Percentiles rank a stretch among this genome's conserved stretches.
These are phyloP conservation scores for Hymenopus coronatus DNA, from an alignment of 2,888 invertebrate species.

Conservation along the genomic window DNA sequence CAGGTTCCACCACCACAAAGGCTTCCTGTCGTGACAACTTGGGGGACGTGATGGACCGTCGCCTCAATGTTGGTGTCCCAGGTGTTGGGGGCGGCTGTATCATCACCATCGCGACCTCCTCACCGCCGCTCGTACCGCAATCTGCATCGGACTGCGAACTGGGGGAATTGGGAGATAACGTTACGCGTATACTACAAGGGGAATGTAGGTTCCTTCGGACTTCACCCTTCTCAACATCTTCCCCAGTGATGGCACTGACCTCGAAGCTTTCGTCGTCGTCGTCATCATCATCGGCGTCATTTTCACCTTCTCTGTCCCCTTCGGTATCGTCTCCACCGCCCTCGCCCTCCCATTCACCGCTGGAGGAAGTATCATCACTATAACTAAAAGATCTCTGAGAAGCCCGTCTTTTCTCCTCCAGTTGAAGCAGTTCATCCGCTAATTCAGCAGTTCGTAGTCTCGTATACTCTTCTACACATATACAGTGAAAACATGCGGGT, in stretches of 20 bases:
- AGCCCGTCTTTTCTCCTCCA: neutral
- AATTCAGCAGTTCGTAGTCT: neutral
- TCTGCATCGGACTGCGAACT: conserved; percentile 47
- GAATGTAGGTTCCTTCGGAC: conserved; percentile 48
- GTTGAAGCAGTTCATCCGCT: neutral
- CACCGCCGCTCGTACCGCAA: conserved; percentile 34
- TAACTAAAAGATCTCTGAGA: conserved; percentile 47
- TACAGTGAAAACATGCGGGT: conserved; percentile 67
- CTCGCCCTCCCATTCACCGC: conserved; percentile 37
- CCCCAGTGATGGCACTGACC: conserved; percentile 39
- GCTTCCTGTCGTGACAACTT: conserved; percentile 69
- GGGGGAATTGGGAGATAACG: conserved; percentile 50
- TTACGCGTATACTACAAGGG: conserved; percentile 62
- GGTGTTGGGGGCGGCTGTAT: conserved; percentile 33
- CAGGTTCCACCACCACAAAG: conserved; percentile 64
- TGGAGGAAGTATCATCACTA: conserved; percentile 44
- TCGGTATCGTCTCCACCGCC: conserved; percentile 34
- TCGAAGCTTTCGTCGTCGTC: conserved; percentile 21
- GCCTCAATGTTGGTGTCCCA: conserved; percentile 45
- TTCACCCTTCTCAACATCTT: conserved; percentile 48
- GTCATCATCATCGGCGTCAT: conserved; percentile 30
- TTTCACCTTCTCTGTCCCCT: neutral
- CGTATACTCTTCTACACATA: conserved; percentile 29
- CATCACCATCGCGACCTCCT: conserved; percentile 41
- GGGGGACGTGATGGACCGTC: conserved; percentile 64